Base-by-base conservation (phyloP, 2,113 vertebrate species). In the Hemiscyllium ocellatum region DNA sequence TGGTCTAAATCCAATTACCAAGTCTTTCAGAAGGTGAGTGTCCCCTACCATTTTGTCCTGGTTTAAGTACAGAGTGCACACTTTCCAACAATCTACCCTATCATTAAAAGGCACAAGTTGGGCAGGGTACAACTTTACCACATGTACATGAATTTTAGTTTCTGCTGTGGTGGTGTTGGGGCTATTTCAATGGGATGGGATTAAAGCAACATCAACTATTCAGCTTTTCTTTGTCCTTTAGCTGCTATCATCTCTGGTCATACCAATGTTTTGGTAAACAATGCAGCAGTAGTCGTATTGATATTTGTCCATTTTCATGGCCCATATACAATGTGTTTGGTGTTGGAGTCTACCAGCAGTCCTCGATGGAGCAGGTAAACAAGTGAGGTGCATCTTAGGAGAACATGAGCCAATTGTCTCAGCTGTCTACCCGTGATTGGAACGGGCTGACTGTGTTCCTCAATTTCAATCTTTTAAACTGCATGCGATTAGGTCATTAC, bases 1-100 rank as follows among this genome's bases (percentile, higher is more conserved):
- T 98, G 98, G 98, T 98, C 98, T 37, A 98, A 98, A 93, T 98
- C 98, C 96, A 98, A 96, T 97, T 98, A 98, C 95, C 98, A 98
- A 91, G 98, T 98, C 4, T 98, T 98, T 97, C 98, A 98, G 72
- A 98, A 98, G 98, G 98, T 98, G 96, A 97, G 98, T 95, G 26
- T 33, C 5, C 0, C n/a, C 89, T 68, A 66, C 20, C n/a, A 68
- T 93, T 89, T 90, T 2, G 26, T 65, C 5, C 66, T 4, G 22
- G 68, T 70, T 90, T 50, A 29, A 42, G 80, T 93, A 66, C n/a
- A n/a, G n/a, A n/a, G n/a, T n/a, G n/a, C n/a, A n/a, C n/a, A n/a
- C n/a, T n/a, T n/a, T n/a, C n/a, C n/a, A n/a, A n/a, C n/a, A n/a
- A n/a, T n/a, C n/a, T n/a, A n/a, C n/a, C n/a, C n/a, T n/a, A 42